Conservation (phyloP, 2,888 invertebrate genomes). For the Lasius fuliginosus region DNA sequence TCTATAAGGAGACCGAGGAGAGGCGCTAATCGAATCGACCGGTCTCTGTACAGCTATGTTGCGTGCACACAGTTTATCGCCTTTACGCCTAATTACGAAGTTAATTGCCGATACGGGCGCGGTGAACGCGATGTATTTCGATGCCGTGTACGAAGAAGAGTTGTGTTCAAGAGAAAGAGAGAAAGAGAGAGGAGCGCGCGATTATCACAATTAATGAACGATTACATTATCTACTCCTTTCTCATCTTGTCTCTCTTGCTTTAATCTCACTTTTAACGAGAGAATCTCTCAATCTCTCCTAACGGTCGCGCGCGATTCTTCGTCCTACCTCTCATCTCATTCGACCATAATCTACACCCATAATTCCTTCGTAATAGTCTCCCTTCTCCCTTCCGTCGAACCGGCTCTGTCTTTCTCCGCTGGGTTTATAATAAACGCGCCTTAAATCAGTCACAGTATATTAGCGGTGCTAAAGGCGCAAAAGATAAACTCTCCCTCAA, state of each 20-base stretch:
- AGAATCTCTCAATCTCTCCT: constrained; percentile 73
- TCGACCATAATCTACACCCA: constrained; percentile 71
- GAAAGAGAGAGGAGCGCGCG: constrained; percentile 28
- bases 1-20: constrained; percentile 55
- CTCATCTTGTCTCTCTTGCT: not conserved
- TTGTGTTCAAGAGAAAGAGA: not conserved
- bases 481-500: constrained; percentile 54
- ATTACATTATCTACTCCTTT: constrained; percentile 65
- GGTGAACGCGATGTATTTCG: constrained; percentile 27
- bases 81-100: constrained; percentile 74
- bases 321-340: constrained; percentile 41
- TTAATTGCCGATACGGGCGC: constrained; percentile 65
- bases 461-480: constrained; percentile 60
- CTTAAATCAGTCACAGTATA: constrained; percentile 70
- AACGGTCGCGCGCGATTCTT: constrained; percentile 68
- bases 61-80: constrained; percentile 63
- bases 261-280: constrained; percentile 55
- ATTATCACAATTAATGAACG: constrained; percentile 71
- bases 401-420: constrained; percentile 23
- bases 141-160: constrained; percentile 20
- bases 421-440: constrained; percentile 62
- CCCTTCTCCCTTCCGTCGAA: constrained; percentile 16
- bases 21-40: constrained; percentile 61
- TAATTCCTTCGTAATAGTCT: constrained; percentile 66
- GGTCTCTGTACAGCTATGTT: constrained; percentile 18